Conservation (phyloP, 1,140 invertebrate species). For the Liolophura sinensis region DNA sequence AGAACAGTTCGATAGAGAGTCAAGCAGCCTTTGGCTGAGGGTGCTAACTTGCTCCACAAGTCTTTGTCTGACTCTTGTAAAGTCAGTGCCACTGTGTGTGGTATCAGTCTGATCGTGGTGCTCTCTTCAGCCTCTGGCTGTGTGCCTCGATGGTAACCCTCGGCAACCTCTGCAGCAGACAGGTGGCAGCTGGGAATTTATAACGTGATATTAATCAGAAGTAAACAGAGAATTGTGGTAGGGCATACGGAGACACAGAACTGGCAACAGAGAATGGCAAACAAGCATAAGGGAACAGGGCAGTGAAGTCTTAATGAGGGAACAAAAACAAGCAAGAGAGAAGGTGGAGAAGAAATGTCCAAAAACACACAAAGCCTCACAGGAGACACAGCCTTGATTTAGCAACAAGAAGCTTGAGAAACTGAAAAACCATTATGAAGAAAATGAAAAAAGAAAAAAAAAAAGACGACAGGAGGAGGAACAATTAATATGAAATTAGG, state of each 20-base stretch:
- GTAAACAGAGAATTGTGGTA: constrained; percentile 2
- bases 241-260: neutral
- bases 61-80: constrained; percentile 26
- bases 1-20: constrained; percentile 16
- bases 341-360: too few relatives aligned
- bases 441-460: too few relatives aligned
- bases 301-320: too few relatives aligned
- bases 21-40: constrained; percentile 51
- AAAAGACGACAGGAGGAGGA: too few relatives aligned
- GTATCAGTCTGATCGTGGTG: constrained; percentile 42
- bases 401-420: too few relatives aligned
- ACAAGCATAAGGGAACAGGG: too few relatives aligned
- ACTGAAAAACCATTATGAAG: too few relatives aligned
- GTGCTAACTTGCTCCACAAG: constrained; percentile 48
- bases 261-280: neutral
- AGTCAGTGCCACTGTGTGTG: constrained; percentile 24
- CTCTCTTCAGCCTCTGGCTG: constrained; percentile 56
- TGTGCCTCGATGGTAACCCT: constrained; percentile 43
- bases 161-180: constrained; percentile 33
- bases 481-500: neutral
- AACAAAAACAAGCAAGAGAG: too few relatives aligned
- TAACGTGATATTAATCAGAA: neutral
- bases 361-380: too few relatives aligned
- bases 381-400: too few relatives aligned
- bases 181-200: constrained; percentile 38